These are phyloP conservation scores for Apogon talboti DNA, from an alignment of 2,797 vertebrate species.

Conservation along the genomic window DNA sequence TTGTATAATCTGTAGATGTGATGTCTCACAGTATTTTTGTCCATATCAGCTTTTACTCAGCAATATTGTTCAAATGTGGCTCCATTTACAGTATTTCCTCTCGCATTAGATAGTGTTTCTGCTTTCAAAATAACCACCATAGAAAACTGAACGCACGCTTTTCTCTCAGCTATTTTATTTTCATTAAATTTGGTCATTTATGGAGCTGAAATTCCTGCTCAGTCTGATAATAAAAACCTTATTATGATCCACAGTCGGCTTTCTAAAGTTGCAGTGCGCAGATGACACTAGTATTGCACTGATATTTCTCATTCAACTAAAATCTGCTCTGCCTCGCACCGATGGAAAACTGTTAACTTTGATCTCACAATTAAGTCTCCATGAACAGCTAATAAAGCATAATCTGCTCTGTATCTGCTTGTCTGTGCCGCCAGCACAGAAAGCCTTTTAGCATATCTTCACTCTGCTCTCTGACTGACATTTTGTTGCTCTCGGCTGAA, in stretches of 20 bases:
- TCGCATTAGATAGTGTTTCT: background rate
- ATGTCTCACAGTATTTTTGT: too few species aligned
- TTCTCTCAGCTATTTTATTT: background rate
- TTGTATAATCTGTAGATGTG: too few species aligned
- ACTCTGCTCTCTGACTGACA: slow-evolving; percentile 69
- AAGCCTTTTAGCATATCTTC: slow-evolving; percentile 69
- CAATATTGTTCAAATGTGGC: background rate
- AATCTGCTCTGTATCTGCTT: slow-evolving; percentile 76
- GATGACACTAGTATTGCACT: slow-evolving; percentile 64
- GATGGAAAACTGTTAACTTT: slow-evolving; percentile 74
- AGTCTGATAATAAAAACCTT: slow-evolving; percentile 14
- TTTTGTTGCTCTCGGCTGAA: slow-evolving; percentile 63
- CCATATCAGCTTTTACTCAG: background rate
- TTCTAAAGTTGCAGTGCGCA: slow-evolving; percentile 26
- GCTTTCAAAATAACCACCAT: background rate
- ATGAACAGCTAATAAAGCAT: slow-evolving; percentile 79
- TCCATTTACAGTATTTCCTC: background rate
- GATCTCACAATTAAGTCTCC: slow-evolving; percentile 80
- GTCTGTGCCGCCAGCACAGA: slow-evolving; percentile 60
- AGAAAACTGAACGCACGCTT: background rate
- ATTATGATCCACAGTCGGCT: slow-evolving; percentile 18
- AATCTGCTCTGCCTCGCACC: slow-evolving; percentile 65
- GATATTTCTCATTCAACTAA: slow-evolving; percentile 71
- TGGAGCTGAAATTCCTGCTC: slow-evolving; percentile 7
- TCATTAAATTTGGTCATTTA: background rate